Evolutionary conservation across 2,888 invertebrate genomes (phyloP).

Genomic region (Tillus elongatus): DNA sequence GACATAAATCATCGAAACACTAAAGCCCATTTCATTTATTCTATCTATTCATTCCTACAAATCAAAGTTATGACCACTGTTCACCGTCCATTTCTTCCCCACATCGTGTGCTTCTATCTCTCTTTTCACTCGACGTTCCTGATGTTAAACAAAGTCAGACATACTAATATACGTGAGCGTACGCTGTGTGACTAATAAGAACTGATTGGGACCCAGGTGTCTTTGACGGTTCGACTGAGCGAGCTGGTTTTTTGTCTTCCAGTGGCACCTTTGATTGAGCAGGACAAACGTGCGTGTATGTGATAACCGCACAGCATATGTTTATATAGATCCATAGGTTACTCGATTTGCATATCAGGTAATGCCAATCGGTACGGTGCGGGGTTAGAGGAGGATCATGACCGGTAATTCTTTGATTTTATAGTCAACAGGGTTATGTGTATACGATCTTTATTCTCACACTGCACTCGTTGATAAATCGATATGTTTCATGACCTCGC

Average conservation of each 20-base stretch:
- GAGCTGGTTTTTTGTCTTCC: conserved; percentile 21
- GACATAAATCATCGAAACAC: not conserved
- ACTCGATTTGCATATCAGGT: conserved; percentile 23
- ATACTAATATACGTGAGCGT: no score
- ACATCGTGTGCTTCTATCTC: not conserved
- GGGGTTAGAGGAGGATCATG: no score
- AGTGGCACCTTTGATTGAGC: conserved; percentile 19
- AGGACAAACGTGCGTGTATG: no score
- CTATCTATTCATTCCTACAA: conserved; percentile 2
- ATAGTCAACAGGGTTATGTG: no score
- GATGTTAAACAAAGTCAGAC: not conserved
- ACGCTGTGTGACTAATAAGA: conserved; percentile 3
- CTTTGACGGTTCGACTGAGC: conserved; percentile 20
- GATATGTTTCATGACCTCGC: no score
- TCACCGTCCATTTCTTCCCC: not conserved
- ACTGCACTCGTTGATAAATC: no score
- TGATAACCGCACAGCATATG: not conserved
- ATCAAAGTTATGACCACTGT: conserved; percentile 3
- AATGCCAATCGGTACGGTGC: conserved; percentile 11
- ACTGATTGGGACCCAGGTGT: conserved; percentile 17
- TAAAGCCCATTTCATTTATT: not conserved
- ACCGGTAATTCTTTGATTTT: no score
- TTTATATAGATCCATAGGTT: conserved; percentile 16
- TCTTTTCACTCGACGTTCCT: not conserved
- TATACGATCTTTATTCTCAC: no score